phyloP scores from a whole-genome alignment of 2,888 invertebrate species.

The Choristoneura rosaceana region DNA sequence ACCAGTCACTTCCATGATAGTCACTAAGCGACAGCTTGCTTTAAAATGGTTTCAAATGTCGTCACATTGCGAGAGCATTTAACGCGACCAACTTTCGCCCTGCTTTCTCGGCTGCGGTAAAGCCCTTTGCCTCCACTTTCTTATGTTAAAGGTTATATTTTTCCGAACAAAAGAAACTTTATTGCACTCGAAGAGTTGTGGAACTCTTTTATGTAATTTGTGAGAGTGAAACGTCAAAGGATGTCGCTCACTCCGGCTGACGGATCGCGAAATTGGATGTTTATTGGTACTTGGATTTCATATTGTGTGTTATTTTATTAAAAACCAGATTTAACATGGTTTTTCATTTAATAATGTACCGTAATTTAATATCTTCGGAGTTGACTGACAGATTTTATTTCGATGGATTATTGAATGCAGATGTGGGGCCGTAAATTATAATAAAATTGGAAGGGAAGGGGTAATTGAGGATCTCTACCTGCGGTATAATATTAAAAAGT shows the following conservation, averaged over 20 bases:
- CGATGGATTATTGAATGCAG: not conserved
- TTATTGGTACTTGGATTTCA: slow-evolving; percentile 20
- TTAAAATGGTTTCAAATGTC: too few species aligned
- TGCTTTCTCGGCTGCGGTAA: not conserved
- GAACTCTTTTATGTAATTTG: slow-evolving; percentile 25
- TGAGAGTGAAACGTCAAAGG: slow-evolving; percentile 19
- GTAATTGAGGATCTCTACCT: not conserved
- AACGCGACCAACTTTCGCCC: not conserved
- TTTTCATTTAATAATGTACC: not conserved
- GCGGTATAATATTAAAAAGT: too few species aligned
- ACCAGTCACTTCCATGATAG: too few species aligned
- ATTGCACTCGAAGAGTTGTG: slow-evolving; percentile 18
- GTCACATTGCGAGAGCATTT: too few species aligned
- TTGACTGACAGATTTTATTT: too few species aligned
- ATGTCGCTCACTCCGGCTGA: not conserved
- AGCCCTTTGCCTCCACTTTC: not conserved
- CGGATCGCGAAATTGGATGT: slow-evolving; percentile 15
- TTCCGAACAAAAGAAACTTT: slow-evolving; percentile 16
- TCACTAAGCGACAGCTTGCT: too few species aligned
- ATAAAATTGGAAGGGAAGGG: too few species aligned
- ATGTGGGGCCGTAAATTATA: not conserved
- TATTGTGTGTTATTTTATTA: slow-evolving; percentile 12
- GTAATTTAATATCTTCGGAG: not conserved
- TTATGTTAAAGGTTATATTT: not conserved
- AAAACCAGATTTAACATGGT: not conserved